Base-by-base conservation (phyloP, 2,888 invertebrate species). In the Nomada goodeniana region DNA sequence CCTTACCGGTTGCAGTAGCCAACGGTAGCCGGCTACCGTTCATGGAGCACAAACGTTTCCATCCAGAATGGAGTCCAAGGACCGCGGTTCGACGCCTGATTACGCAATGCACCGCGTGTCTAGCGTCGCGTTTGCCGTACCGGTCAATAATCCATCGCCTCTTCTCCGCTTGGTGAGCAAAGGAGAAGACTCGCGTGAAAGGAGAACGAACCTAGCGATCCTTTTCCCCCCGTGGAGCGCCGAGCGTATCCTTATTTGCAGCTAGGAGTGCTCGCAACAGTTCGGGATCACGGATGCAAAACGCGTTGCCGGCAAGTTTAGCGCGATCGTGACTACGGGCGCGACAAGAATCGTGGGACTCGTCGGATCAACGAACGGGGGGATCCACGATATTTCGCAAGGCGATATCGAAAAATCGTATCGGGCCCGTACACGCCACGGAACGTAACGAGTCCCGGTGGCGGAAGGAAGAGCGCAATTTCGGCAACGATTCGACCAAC, bases 401-500 rank as follows among this genome's bases (percentile, higher is more conserved):
- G 15, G 47, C 47, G 47, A 11, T n/a, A n/a, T n/a, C n/a, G n/a
- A 23, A 10, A 2, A 15, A 10, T 15, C 47, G 15, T 7, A 1
- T 0, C 1, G 15, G 11, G 10, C 47, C 1, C 47, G 57, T 1
- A 13, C 10, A 23, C 53, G 52, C 52, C 7, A 7, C 18, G 20
- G 55, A 23, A 57, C 47, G 47, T 3, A 47, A 15, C 2, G 26
- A 26, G 57, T 9, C 0, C 4, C 0, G 20, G 57, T 11, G 55
- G n/a, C 2, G 59, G n/a, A 83, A 88, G 90, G 90, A 90, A 91
- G 88, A 80, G 80, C 83, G 86, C 87, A 91, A 91, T 91, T 83
- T 91, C 88, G 87, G 85, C 88, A 88, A 90, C 83, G 86, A 88
- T 90, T 89, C 89, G 88, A 79, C 88, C 91, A 91, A 90, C 90